Conservation (phyloP, 2,113 vertebrate species). For the Carassius gibelio region DNA sequence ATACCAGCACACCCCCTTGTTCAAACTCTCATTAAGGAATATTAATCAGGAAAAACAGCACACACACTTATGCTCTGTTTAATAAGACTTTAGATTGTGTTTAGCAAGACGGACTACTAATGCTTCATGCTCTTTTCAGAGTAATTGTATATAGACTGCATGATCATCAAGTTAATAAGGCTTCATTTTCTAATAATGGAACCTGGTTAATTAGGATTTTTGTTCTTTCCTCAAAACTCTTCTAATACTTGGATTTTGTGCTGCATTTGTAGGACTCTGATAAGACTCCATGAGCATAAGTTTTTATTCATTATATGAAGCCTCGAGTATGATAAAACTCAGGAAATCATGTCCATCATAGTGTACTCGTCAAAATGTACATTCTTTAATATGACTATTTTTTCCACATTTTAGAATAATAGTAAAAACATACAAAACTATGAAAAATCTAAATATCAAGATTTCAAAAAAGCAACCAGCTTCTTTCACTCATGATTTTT, state of each 20-base stretch:
- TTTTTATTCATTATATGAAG: not conserved
- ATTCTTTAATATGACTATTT: not conserved
- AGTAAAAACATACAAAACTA: not conserved
- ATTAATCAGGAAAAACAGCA: constrained; percentile 28
- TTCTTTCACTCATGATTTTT: not conserved
- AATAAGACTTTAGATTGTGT: constrained; percentile 12
- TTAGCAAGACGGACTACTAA: constrained; percentile 14
- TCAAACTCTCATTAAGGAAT: constrained; percentile 31
- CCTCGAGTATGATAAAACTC: not conserved
- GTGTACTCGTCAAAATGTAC: not conserved
- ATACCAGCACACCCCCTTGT: constrained; percentile 23
- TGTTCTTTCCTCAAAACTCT: not conserved
- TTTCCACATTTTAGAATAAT: not conserved
- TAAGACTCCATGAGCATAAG: not conserved
- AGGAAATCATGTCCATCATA: not conserved
- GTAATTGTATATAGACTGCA: not conserved
- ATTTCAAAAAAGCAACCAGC: not conserved
- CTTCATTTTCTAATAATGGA: constrained; percentile 9
- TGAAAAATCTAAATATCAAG: not conserved
- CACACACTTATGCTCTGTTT: constrained; percentile 21
- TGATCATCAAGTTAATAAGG: constrained; percentile 18
- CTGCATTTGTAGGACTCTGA: not conserved
- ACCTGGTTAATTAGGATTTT: constrained; percentile 26
- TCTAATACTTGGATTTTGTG: constrained; percentile 5
- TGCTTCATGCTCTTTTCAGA: constrained; percentile 5